Evolutionary conservation across 2,113 vertebrate genomes (phyloP), one percentile per base, ranked within the genome.

Genomic region (Gallinago media): DNA sequence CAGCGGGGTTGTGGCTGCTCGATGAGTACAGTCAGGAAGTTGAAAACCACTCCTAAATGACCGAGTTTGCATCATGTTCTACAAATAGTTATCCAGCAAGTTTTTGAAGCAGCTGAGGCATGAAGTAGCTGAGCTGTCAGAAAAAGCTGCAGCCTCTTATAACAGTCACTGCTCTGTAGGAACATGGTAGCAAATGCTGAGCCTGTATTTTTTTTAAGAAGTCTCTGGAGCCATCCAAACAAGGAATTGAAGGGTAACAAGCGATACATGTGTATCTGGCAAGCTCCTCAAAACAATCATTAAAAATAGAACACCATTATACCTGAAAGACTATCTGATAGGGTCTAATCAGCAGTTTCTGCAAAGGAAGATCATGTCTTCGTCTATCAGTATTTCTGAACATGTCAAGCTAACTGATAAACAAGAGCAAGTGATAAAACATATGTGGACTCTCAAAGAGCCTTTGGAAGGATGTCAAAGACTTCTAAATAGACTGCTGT

Each of bases 1-100:
- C 29, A 46, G 76, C 76, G 91, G 66, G 94, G 83, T 34, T 96
- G 92, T 65, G 95, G 94, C 76, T 94, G 88, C 76, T 94, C 23
- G 36, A 92, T 78, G 88, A 94, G 56, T 68, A 71, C 31, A 81
- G 76, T 67, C 92, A 96, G 95, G 96, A 96, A 97, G 96, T 15
- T 72, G 83, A 93, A 97, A 95, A 96, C 95, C 96, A 91, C 96
- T 81, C 95, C 92, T 94, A 93, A 94, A 62, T 84, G 63, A 85
- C 88, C 61, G 71, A 74, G 82, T 95, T 92, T 89, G 79, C 90
- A 96, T 96, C 96, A 97, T 56, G 88, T 78, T 97, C 95, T 81
- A 92, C 94, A 97, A 96, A 96, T 94, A 96, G 94, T 83, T 86
- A 92, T 66, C 96, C 82, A 86, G 85, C 61, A 80, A 95, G 85